Percentiles rank a stretch among this genome's conserved stretches.
phyloP scores from a whole-genome alignment of 35 echinoderm and acorn worm species.

The Nesometra sesokonis region DNA sequence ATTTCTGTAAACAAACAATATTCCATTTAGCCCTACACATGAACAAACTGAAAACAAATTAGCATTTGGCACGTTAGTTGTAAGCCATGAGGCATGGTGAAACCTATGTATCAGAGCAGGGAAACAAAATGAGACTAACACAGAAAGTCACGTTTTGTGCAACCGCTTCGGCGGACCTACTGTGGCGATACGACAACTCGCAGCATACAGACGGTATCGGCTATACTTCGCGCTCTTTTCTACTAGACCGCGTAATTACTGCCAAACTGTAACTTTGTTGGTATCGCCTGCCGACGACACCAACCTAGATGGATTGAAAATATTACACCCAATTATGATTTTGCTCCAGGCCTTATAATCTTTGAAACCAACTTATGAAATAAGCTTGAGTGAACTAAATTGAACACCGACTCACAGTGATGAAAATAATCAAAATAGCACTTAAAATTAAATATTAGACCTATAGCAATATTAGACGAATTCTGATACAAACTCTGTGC shows the following conservation, averaged over 20 bases:
- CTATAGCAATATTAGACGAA: too few species aligned
- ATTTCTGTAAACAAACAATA: neutral
- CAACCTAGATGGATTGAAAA: neutral
- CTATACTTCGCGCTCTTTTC: neutral
- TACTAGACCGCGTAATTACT: too few species aligned
- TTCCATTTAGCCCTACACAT: neutral
- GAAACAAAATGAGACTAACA: neutral
- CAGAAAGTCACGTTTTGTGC: neutral
- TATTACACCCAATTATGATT: neutral
- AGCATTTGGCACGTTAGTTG: neutral
- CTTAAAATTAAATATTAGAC: too few species aligned
- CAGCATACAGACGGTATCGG: neutral
- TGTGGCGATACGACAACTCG: neutral
- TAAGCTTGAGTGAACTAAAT: too few species aligned
- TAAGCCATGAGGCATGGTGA: neutral
- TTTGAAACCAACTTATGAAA: too few species aligned
- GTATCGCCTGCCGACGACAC: neutral
- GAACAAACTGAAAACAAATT: neutral
- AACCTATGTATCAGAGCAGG: neutral
- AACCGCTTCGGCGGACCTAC: neutral
- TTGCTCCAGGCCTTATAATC: neutral
- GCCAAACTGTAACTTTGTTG: neutral
- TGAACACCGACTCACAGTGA: too few species aligned
- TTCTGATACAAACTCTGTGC: too few species aligned
- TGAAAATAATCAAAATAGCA: too few species aligned